Conservation (phyloP, 1,140 invertebrate species). For the Steinernema feltiae region DNA sequence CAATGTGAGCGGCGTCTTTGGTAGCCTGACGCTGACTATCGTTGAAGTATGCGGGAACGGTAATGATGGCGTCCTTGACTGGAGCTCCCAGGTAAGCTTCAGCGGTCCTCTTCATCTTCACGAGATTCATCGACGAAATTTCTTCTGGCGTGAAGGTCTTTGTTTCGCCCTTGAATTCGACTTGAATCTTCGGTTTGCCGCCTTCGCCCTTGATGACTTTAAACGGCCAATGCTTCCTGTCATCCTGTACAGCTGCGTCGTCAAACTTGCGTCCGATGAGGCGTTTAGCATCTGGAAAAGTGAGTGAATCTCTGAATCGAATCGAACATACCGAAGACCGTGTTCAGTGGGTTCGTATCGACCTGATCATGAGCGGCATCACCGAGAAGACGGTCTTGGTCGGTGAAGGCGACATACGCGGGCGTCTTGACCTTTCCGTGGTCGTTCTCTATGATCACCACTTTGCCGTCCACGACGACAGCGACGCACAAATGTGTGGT, state of each 20-base stretch:
- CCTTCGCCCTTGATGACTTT: slow-evolving; percentile 39
- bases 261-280: slow-evolving; percentile 86
- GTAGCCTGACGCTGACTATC: slow-evolving; percentile 70
- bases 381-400: slow-evolving; percentile 87
- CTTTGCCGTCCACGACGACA: slow-evolving; percentile 70
- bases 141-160: slow-evolving; percentile 86
- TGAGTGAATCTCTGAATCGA: neutral
- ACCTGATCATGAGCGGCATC: slow-evolving; percentile 87
- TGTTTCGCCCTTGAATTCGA: slow-evolving; percentile 73
- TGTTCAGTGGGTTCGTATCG: slow-evolving; percentile 77
- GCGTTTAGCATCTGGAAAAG: slow-evolving; percentile 68
- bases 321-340: slow-evolving; percentile 61
- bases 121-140: slow-evolving; percentile 77
- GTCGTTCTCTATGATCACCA: slow-evolving; percentile 93
- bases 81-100: slow-evolving; percentile 60
- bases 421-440: slow-evolving; percentile 90
- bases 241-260: slow-evolving; percentile 76
- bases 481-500: slow-evolving; percentile 64
- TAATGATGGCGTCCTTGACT: slow-evolving; percentile 53
- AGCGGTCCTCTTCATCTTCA: slow-evolving; percentile 63
- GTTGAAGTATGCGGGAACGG: slow-evolving; percentile 65
- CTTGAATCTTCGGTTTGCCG: slow-evolving; percentile 58
- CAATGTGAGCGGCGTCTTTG: slow-evolving; percentile 71
- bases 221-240: slow-evolving; percentile 90
- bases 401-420: slow-evolving; percentile 90